These are phyloP conservation scores for Macrobrachium rosenbergii DNA, from an alignment of 1,140 invertebrate species.

Conservation along the genomic window DNA sequence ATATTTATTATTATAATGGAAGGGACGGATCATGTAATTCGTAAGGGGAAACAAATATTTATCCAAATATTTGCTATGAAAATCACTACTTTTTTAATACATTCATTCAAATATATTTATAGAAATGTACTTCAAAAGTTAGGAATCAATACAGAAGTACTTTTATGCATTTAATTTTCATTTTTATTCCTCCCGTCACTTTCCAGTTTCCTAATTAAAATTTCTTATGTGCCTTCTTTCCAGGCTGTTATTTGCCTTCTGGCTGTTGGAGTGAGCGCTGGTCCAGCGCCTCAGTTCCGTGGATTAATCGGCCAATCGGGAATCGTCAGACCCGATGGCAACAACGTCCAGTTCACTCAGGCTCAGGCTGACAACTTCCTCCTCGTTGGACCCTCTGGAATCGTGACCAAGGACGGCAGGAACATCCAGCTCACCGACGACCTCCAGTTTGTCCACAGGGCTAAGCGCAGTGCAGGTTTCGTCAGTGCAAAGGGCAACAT, in stretches of 20 bases:
- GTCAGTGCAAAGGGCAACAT: background rate
- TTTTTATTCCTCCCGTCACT: too few species aligned
- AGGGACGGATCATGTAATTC: too few species aligned
- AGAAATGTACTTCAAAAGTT: too few species aligned
- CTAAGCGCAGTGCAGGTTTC: background rate
- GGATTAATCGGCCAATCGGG: conserved; percentile 23
- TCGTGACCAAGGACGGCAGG: conserved; percentile 17
- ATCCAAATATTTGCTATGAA: too few species aligned
- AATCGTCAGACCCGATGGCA: conserved; percentile 32
- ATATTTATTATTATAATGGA: too few species aligned
- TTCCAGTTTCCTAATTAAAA: too few species aligned
- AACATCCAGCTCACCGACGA: conserved; percentile 42
- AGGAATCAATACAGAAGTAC: too few species aligned
- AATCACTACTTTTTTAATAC: too few species aligned
- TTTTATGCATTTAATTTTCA: too few species aligned
- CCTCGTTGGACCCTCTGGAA: conserved; percentile 33
- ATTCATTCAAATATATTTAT: too few species aligned
- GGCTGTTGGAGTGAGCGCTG: conserved; percentile 2
- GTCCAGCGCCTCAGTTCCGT: background rate
- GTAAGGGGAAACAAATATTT: too few species aligned
- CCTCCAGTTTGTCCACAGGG: background rate
- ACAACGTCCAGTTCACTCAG: conserved; percentile 48
- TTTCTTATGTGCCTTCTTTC: too few species aligned
- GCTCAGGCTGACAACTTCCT: conserved; percentile 26
- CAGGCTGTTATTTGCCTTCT: conserved; percentile 13